phyloP scores from a whole-genome alignment of 2,113 vertebrate species.

The Orcinus orca region DNA sequence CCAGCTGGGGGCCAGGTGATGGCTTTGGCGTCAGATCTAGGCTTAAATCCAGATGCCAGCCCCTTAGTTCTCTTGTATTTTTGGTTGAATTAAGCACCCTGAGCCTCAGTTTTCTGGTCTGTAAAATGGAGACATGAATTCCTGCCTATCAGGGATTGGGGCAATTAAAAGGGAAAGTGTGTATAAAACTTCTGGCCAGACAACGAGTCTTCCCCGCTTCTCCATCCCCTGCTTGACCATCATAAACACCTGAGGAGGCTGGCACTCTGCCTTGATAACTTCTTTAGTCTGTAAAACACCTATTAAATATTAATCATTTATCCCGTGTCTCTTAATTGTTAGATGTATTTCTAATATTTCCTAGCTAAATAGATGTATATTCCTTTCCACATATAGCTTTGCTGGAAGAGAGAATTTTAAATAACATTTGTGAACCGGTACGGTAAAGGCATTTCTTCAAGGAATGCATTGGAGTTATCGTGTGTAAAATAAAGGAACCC shows the following conservation, averaged over 20 bases:
- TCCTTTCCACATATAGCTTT: background rate
- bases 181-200: background rate
- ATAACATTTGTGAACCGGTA: background rate
- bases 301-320: too few relatives aligned
- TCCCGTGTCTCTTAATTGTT: background rate
- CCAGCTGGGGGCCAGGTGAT: fast-evolving
- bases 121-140: background rate
- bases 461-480: background rate
- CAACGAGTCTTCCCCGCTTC: fast-evolving
- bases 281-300: too few relatives aligned
- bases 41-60: background rate
- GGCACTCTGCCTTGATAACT: fast-evolving
- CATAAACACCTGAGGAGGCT: background rate
- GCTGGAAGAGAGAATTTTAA: background rate
- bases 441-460: background rate
- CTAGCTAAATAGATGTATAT: background rate
- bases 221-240: fast-evolving
- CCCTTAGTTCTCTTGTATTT: background rate
- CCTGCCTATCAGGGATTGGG: background rate
- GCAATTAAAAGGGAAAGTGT: too few relatives aligned
- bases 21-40: background rate
- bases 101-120: background rate
- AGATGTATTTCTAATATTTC: background rate
- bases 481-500: background rate
- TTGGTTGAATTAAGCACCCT: background rate